Evolutionary conservation across 2,888 invertebrate species (phyloP), one percentile per base, ranked within the genome.

Genomic region (Diabrotica balteata): DNA sequence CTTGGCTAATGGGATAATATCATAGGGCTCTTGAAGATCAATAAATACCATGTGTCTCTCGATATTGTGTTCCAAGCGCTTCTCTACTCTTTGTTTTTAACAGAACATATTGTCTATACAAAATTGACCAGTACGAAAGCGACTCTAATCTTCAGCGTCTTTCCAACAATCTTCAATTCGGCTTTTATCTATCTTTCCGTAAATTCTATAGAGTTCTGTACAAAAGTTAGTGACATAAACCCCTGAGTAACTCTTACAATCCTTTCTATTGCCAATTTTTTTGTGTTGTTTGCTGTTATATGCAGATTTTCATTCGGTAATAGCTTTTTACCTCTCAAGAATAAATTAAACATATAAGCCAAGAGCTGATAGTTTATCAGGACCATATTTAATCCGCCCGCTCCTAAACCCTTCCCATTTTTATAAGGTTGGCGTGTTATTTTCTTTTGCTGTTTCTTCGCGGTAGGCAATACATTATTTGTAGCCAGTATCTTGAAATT

Each of bases 41-140:
- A 47, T 47, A 47, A 47, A 47, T 4, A 47, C 55, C 8, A 53
- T 54, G 17, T 54, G 10, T 54, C 2, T 54, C 7, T 54, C 17
- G 8, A 17, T n/a, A 17, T 54, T n/a, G 55, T 54, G 9, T 54
- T 54, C 3, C 17, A 54, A 43, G n/a, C 55, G 6, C 1, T 54
- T 54, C n/a, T 54, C 17, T 54, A 54, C n/a, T 11, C 8, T 54
- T 54, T 54, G 55, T 22, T 54, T 54, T 54, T 8, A 11, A 22
- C 55, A 54, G 5, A 53, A 53, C 32, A 53, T 5, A 11, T 53
- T 53, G n/a, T 53, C 53, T 11, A 53, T 32, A 11, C 4, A n/a
- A 17, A 5, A 53, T 4, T 5, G 53, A 53, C 22, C 53, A 32
- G 53, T 32, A 22, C 53, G 32, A 53, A 53, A 53, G 8, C 53